phyloP scores from a whole-genome alignment of 2,113 vertebrate species.

The Tachycineta bicolor region DNA sequence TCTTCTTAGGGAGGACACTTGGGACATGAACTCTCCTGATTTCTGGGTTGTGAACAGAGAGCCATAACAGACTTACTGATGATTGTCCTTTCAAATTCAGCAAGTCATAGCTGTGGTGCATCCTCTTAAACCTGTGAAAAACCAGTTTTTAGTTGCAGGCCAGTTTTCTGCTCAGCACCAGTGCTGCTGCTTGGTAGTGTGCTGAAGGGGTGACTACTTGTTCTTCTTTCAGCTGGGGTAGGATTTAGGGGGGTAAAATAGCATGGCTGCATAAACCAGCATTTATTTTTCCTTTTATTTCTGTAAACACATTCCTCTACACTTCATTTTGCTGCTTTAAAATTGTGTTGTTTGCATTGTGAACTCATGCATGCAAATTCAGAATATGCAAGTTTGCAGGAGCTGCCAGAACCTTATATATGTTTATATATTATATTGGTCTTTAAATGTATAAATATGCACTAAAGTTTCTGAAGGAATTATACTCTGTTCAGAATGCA shows the following conservation, averaged over 20 bases:
- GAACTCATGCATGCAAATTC: neutral
- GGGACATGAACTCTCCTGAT: neutral
- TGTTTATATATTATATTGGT: neutral
- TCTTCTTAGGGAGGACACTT: neutral
- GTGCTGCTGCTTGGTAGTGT: neutral
- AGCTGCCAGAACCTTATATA: neutral
- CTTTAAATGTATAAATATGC: neutral
- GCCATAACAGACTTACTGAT: neutral
- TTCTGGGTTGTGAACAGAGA: neutral
- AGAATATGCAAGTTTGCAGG: neutral
- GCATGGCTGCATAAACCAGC: neutral
- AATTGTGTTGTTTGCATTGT: neutral
- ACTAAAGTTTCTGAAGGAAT: neutral
- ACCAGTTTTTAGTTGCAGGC: neutral
- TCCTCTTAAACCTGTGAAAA: neutral
- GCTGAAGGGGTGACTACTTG: neutral
- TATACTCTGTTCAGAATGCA: neutral
- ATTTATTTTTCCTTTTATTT: neutral
- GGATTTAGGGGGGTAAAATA: neutral
- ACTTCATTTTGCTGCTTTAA: neutral
- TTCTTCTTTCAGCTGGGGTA: neutral
- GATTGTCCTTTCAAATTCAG: neutral
- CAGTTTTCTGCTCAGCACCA: neutral
- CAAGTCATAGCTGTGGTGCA: neutral
- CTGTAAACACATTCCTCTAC: neutral